A percentile compares a stretch with the other conserved stretches of the same genome.
Evolutionary conservation across 1,140 invertebrate genomes (phyloP).

Genomic region (Ruditapes philippinarum): DNA sequence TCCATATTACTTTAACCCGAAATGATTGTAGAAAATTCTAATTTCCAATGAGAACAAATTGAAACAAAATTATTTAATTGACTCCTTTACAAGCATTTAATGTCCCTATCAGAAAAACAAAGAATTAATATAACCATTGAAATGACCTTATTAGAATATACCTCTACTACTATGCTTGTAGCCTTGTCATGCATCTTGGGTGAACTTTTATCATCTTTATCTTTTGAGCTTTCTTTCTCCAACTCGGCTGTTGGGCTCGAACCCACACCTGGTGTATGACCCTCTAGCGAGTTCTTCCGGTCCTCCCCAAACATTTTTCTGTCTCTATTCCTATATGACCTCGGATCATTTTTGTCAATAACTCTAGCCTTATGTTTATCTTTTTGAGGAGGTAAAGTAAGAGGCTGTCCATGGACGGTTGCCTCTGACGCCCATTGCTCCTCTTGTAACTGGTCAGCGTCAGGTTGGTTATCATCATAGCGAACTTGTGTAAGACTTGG

Average conservation of each 20-base stretch:
- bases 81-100: too few species aligned
- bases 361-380: slow-evolving; percentile 50
- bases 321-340: slow-evolving; percentile 2
- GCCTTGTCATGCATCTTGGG: not conserved
- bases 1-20: too few species aligned
- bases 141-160: not conserved
- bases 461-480: slow-evolving; percentile 15
- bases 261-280: slow-evolving; percentile 60
- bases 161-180: not conserved
- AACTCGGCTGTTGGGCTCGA: slow-evolving; percentile 59
- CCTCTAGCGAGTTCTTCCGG: slow-evolving; percentile 21
- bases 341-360: not conserved
- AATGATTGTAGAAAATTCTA: too few species aligned
- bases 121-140: too few species aligned
- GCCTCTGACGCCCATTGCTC: slow-evolving; percentile 59
- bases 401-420: slow-evolving; percentile 24
- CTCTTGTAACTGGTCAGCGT: slow-evolving; percentile 48
- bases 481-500: slow-evolving; percentile 17
- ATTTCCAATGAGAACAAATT: too few species aligned
- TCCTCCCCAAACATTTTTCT: slow-evolving; percentile 4
- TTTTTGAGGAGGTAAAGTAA: slow-evolving; percentile 56
- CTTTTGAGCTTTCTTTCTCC: slow-evolving; percentile 2
- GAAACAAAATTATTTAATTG: too few species aligned
- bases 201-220: not conserved
- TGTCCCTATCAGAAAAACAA: too few species aligned